Evolutionary conservation across 2,113 vertebrate species (phyloP), one percentile per base, ranked within the genome.

Genomic region (Petaurus breviceps): DNA sequence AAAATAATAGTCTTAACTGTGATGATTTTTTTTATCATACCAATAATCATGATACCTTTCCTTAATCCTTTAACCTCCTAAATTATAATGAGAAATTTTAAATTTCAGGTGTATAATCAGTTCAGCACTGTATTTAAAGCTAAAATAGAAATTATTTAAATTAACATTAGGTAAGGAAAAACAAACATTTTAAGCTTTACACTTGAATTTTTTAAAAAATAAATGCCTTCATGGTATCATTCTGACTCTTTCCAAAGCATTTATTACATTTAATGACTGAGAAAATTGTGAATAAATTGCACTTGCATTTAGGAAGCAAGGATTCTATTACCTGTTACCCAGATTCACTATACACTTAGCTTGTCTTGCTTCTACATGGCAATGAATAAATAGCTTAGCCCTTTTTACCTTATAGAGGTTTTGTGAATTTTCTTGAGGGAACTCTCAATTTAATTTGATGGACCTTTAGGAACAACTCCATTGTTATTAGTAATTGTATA

Each of bases 251-350:
- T 61, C 10, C 49, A 95, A 49, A 94, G 94, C 10, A 94, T 92
- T 95, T 91, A 8, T 95, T 55, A 68, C 26, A 95, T 94, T 98
- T 97, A 92, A 94, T 95, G 91, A 94, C 89, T 84, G 53, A 91
- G 54, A 46, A 95, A 97, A 4, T 94, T 51, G 37, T 68, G 4
- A 46, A 31, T 95, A 94, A 93, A 9, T 93, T 96, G 43, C 23
- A 68, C 95, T 50, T 94, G 22, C 94, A 94, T 94, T 95, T 95
- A 92, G 95, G 93, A 84, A 28, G 61, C 28, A 61, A 95, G 91
- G 43, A 61, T 96, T 91, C 47, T 77, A 49, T 90, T 95, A 51
- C 50, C 47, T 94, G 49, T 90, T 96, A 50, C 91, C 84, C 51
- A 52, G 84, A 55, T 93, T 84, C 43, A 84, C 90, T 22, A 95